Conservation (phyloP, 2,797 vertebrate species). For the Amphiprion clarkii region DNA sequence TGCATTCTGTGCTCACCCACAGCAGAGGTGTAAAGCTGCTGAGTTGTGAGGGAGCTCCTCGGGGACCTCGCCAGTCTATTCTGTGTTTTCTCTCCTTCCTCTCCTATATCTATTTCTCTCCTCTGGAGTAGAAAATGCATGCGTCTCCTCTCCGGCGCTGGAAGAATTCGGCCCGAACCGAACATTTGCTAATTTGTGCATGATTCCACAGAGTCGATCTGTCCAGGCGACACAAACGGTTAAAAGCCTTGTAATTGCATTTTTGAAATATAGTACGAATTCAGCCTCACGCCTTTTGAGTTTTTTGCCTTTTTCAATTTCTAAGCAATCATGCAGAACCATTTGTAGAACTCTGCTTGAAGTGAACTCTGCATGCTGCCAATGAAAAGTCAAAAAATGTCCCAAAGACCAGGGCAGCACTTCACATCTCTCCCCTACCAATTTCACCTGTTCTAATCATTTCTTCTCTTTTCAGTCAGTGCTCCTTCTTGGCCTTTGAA, state of each 20-base stretch:
- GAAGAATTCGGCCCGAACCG: neutral
- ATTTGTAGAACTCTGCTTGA: slow-evolving; percentile 32
- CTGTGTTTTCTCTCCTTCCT: slow-evolving; percentile 27
- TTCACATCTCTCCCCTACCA: slow-evolving; percentile 11
- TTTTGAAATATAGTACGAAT: slow-evolving; percentile 52
- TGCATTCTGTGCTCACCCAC: slow-evolving; percentile 22
- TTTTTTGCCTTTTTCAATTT: slow-evolving; percentile 54
- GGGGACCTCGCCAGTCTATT: slow-evolving; percentile 35
- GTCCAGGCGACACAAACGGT: slow-evolving; percentile 27
- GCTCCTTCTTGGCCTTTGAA: neutral
- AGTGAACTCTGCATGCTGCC: slow-evolving; percentile 17
- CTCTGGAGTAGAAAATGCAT: slow-evolving; percentile 14
- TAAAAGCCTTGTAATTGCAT: slow-evolving; percentile 61
- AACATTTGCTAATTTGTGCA: slow-evolving; percentile 41
- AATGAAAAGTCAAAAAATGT: slow-evolving; percentile 40
- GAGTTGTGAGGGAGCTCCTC: slow-evolving; percentile 34
- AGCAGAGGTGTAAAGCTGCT: slow-evolving; percentile 38
- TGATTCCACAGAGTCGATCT: slow-evolving; percentile 36
- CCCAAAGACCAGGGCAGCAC: slow-evolving; percentile 9
- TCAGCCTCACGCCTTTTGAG: slow-evolving; percentile 24
- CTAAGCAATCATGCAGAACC: slow-evolving; percentile 42
- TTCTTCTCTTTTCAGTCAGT: slow-evolving; percentile 21
- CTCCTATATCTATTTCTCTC: slow-evolving; percentile 5
- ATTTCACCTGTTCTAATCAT: slow-evolving; percentile 19
- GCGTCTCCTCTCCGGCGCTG: slow-evolving; percentile 7